Evolutionary conservation across 2,888 invertebrate genomes (phyloP).

Genomic region (Incurvaria masculella): DNA sequence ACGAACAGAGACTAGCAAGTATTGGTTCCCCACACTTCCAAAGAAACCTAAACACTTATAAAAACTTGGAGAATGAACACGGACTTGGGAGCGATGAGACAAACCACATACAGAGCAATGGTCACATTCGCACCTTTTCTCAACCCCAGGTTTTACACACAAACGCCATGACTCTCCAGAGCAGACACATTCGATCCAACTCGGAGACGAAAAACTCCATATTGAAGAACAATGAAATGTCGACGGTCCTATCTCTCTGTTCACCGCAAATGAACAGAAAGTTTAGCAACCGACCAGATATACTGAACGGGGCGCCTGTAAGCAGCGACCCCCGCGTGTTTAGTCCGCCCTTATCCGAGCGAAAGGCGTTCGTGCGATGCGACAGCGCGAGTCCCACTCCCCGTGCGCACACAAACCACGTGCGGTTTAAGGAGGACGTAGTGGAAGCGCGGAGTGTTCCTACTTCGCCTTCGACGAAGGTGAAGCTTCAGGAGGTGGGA

Average conservation of each 20-base stretch:
- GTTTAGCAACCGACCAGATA: slow-evolving; percentile 41
- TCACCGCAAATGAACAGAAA: slow-evolving; percentile 57
- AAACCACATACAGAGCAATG: slow-evolving; percentile 17
- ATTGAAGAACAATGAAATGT: slow-evolving; percentile 44
- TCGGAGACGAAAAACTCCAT: slow-evolving; percentile 50
- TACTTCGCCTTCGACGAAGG: slow-evolving; percentile 39
- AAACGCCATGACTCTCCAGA: slow-evolving; percentile 44
- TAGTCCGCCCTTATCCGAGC: slow-evolving; percentile 35
- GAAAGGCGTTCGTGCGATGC: slow-evolving; percentile 29
- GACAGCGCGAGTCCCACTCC: slow-evolving; percentile 35
- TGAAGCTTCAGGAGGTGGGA: slow-evolving; percentile 42
- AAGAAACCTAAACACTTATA: slow-evolving; percentile 55
- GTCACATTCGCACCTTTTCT: slow-evolving; percentile 19
- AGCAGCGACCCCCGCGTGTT: slow-evolving; percentile 31
- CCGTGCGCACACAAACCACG: slow-evolving; percentile 40
- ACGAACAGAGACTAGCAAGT: slow-evolving; percentile 55
- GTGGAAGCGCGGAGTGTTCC: slow-evolving; percentile 46
- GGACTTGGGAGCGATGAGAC: slow-evolving; percentile 36
- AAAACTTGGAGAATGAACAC: slow-evolving; percentile 54
- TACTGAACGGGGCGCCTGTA: slow-evolving; percentile 42
- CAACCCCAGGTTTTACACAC: slow-evolving; percentile 20
- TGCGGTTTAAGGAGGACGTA: slow-evolving; percentile 46
- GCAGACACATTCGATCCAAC: slow-evolving; percentile 42
- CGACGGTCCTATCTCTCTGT: slow-evolving; percentile 44
- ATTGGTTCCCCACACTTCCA: slow-evolving; percentile 64